Base-by-base conservation (phyloP, 2,797 vertebrate species). In the Oreochromis mossambicus region DNA sequence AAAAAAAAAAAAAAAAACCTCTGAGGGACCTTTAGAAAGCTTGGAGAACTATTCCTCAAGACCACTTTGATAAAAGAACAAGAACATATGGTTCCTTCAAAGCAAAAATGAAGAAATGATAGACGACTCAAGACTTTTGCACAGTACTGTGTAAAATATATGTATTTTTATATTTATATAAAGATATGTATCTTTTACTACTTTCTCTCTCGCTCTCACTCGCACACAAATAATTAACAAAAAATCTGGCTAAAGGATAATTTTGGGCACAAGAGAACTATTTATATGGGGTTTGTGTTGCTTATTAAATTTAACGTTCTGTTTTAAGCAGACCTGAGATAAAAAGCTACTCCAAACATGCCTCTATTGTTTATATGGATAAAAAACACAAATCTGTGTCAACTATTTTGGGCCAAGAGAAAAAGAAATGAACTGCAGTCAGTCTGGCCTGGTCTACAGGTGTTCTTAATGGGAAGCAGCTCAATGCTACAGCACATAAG, bases 401-500 rank as follows among this genome's bases (percentile, higher is more conserved):
- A 51, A 26, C 17, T n/a, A 14, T 2, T 48, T 7, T 26, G 26
- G 17, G 41, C 5, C 10, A 46, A 51, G 24, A n/a, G 61, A 51
- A 41, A 43, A 29, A 68, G 1, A 75, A 50, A 61, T n/a, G 55
- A 77, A 51, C 26, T 79, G 61, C 50, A 80, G 80, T 87, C 73
- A 54, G 61, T 14, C 77, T 24, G 73, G 90, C 32, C 88, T 90
- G 92, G 86, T 3, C 78, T 82, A 73, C 93, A 94, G 88, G 91
- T 94, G 92, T 92, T 80, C 2, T 0, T 89, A 93, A 94, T 93
- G 79, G 80, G 89, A 93, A 93, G 68, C 89, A 93, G 91, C 58
- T 78, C 61, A 77, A 77, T 82, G 56, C 75, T 77, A 9, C 66
- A 78, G 78, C 51, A 58, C 51, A 84, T 50, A 34, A 70, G 80